A percentile compares a stretch with the other conserved stretches of the same genome.
Conservation (phyloP, 2,113 vertebrate genomes). For the Elanoides forficatus region DNA sequence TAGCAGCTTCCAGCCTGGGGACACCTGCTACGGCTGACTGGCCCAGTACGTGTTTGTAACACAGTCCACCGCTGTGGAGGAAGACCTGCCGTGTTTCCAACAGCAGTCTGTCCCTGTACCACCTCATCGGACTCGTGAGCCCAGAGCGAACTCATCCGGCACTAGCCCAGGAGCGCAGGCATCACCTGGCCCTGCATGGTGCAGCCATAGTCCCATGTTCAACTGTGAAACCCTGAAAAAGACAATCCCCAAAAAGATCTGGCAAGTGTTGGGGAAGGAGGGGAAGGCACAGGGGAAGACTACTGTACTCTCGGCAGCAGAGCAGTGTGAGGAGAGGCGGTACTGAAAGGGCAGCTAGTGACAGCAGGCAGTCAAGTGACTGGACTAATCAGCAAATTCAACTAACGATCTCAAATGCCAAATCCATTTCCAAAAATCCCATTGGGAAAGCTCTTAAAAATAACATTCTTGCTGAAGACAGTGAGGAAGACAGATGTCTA, state of each 20-base stretch:
- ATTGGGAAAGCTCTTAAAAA: neutral
- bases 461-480: neutral
- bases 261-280: neutral
- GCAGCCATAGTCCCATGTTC: neutral
- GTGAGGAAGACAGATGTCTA: neutral
- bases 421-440: neutral
- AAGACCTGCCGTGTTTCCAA: neutral
- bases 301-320: neutral
- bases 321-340: neutral
- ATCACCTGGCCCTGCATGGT: neutral
- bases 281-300: neutral
- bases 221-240: neutral
- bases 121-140: neutral
- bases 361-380: neutral
- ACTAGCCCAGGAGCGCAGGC: neutral
- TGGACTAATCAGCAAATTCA: neutral
- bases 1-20: neutral
- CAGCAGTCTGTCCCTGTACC: neutral
- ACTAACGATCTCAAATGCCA: neutral
- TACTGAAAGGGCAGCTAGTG: neutral
- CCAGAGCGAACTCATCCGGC: neutral
- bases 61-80: neutral
- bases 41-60: neutral
- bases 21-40: neutral
- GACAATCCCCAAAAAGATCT: neutral